Evolutionary conservation across 2,113 vertebrate genomes (phyloP).

Genomic region (Coptodon bakossiorum): DNA sequence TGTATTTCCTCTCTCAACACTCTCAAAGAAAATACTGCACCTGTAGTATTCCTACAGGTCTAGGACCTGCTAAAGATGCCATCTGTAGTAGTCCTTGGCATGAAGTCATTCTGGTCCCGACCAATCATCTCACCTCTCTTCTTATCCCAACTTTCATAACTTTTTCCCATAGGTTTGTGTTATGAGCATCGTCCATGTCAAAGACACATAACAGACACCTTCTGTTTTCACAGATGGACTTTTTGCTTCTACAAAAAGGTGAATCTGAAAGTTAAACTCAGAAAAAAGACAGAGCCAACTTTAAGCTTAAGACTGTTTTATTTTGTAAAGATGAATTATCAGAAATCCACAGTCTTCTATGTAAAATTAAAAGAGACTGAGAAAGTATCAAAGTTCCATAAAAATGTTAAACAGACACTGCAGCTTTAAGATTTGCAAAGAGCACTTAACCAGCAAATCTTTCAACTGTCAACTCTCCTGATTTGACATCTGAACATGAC

Average conservation of each 20-base stretch:
- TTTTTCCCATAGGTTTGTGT: not conserved
- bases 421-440: not conserved
- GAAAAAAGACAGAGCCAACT: not conserved
- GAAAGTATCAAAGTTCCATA: not conserved
- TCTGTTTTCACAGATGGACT: not conserved
- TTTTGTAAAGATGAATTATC: not conserved
- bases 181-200: not conserved
- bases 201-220: not conserved
- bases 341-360: not conserved
- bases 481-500: not conserved
- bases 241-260: not conserved
- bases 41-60: not conserved
- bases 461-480: not conserved
- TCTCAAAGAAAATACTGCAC: not conserved
- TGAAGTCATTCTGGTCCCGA: not conserved
- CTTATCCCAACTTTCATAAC: not conserved
- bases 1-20: not conserved
- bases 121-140: not conserved
- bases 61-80: fast-evolving
- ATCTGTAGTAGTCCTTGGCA: fast-evolving
- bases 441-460: not conserved
- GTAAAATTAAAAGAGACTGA: not conserved
- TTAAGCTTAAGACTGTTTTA: not conserved
- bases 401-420: not conserved
- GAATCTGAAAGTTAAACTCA: not conserved